Conservation (phyloP, 2,113 vertebrate species). For the Centropus unirufus region DNA sequence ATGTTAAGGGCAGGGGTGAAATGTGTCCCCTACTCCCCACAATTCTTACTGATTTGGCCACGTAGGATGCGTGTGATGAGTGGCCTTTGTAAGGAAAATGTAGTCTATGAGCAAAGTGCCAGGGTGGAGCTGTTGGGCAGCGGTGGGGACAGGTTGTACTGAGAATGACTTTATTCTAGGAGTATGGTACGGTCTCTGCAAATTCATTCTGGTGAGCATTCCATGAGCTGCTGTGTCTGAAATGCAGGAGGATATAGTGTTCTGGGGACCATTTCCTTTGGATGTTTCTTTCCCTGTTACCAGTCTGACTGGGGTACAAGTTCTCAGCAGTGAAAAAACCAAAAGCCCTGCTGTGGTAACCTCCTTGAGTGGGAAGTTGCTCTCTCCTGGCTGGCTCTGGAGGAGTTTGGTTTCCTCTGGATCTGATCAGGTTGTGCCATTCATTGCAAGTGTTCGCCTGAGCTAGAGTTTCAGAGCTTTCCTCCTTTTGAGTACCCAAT, state of each 20-base stretch:
- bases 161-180: neutral
- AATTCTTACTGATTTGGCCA: rapidly evolving
- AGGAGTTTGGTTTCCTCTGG: neutral
- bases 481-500: neutral
- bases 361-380: neutral
- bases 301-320: neutral
- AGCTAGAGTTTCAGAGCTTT: neutral
- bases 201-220: no score
- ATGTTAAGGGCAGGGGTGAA: neutral
- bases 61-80: neutral
- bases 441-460: neutral
- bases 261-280: neutral
- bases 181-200: neutral
- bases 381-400: no score
- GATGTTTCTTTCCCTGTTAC: neutral
- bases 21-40: neutral
- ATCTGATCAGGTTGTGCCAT: neutral
- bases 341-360: rapidly evolving
- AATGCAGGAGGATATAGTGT: neutral
- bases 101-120: neutral
- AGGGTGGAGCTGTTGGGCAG: neutral
- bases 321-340: neutral
- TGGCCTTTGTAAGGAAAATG: neutral
- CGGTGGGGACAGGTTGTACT: rapidly evolving
- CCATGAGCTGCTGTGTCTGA: neutral